Percentiles rank a stretch among this genome's conserved stretches.
phyloP scores from a whole-genome alignment of 2,113 vertebrate genomes.

The Loxodonta africana region DNA sequence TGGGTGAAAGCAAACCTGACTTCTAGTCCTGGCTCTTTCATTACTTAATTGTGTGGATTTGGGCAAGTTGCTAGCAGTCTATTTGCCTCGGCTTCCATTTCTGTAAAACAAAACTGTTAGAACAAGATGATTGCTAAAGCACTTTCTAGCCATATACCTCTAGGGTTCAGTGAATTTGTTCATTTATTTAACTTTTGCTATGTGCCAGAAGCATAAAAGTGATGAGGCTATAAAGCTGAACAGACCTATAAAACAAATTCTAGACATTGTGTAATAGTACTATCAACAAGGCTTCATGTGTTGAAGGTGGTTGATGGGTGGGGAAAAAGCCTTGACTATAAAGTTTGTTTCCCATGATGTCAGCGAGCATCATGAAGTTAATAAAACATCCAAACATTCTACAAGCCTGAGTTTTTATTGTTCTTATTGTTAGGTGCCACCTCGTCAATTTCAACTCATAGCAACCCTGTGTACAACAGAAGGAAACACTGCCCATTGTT shows the following conservation, averaged over 20 bases:
- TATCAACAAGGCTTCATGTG: conserved; percentile 16
- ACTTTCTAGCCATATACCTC: background rate
- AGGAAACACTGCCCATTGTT: too few species aligned
- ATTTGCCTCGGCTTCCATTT: background rate
- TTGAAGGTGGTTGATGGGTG: background rate
- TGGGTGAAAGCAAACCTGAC: background rate
- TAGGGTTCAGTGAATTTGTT: background rate
- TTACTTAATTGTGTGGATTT: background rate
- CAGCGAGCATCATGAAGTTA: background rate
- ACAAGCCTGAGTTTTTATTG: background rate
- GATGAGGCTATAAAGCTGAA: conserved; percentile 26
- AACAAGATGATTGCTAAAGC: background rate
- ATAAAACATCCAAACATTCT: background rate
- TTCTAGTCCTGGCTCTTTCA: background rate
- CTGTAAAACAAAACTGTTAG: background rate
- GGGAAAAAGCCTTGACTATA: background rate
- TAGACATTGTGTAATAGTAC: conserved; percentile 11
- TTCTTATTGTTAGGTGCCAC: too few species aligned
- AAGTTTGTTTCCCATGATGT: background rate
- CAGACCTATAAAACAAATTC: background rate
- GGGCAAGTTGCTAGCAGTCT: background rate
- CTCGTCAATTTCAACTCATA: too few species aligned
- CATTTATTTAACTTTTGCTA: conserved; percentile 23
- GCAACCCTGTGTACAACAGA: too few species aligned
- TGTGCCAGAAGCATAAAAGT: background rate